A percentile compares a stretch with the other conserved stretches of the same genome.
These are phyloP conservation scores for Theonella swinhoei DNA, from an alignment of 37 sponge, comb jelly and placozoan species.

Conservation along the genomic window DNA sequence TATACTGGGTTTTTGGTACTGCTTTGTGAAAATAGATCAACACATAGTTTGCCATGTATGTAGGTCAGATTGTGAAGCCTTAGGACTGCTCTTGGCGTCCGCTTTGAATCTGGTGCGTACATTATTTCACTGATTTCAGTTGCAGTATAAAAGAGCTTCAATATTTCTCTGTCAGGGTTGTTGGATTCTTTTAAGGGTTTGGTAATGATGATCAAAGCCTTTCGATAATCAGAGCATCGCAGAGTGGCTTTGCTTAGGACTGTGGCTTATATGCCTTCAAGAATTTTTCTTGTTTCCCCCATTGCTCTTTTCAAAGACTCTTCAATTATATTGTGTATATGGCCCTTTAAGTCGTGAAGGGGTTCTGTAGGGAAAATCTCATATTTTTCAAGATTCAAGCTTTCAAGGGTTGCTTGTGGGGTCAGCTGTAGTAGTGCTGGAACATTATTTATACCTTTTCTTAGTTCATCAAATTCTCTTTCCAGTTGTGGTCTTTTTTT, in stretches of 20 bases:
- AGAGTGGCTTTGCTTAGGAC: constrained; percentile 5
- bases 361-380: constrained; percentile 8
- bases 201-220: constrained; percentile 7
- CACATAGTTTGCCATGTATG: constrained; percentile 19
- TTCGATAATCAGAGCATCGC: constrained; percentile 14
- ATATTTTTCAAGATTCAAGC: neutral
- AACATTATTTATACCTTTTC: constrained; percentile 11
- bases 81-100: constrained; percentile 2
- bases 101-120: constrained; percentile 12
- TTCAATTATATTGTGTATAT: constrained; percentile 14
- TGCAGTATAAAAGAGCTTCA: constrained; percentile 8
- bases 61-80: constrained; percentile 8
- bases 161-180: no score
- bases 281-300: neutral
- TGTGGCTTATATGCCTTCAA: neutral
- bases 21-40: neutral
- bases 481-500: constrained; percentile 23
- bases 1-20: neutral
- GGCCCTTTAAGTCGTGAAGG: no score
- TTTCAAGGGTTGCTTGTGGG: constrained; percentile 7
- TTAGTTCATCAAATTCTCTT: neutral
- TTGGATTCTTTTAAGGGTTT: no score
- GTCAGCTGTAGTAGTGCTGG: constrained; percentile 18
- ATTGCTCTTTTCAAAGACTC: constrained; percentile 1
- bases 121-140: neutral